phyloP scores from a whole-genome alignment of 64 coral and sea anemone genomes.

The Hydrozoanthus tunicans region DNA sequence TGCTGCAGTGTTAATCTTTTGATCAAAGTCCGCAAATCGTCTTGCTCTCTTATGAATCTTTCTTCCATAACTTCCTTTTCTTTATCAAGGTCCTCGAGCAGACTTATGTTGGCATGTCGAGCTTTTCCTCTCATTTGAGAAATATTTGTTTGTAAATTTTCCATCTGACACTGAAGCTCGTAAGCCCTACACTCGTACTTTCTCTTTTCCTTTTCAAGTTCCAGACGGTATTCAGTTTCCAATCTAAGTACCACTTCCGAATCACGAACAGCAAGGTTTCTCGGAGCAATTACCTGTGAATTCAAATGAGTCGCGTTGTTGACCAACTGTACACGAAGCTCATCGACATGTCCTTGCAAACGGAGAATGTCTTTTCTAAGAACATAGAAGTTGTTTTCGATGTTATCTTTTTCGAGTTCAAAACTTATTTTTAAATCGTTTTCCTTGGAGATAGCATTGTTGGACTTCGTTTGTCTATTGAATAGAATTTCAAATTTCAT shows the following conservation, averaged over 20 bases:
- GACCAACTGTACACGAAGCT: conserved; percentile 74
- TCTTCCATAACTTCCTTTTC: conserved; percentile 78
- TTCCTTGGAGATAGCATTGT: conserved; percentile 52
- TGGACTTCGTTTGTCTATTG: conserved; percentile 54
- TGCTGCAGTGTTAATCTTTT: conserved; percentile 17
- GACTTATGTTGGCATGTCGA: conserved; percentile 61
- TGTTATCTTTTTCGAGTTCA: conserved; percentile 79
- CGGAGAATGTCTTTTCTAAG: conserved; percentile 72
- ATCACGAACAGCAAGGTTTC: conserved; percentile 7
- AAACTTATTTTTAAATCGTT: conserved; percentile 64
- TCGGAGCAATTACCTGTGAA: neutral
- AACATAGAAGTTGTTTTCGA: conserved; percentile 73
- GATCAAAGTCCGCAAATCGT: conserved; percentile 64
- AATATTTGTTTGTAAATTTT: conserved; percentile 64
- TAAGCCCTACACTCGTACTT: conserved; percentile 48
- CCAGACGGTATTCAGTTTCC: conserved; percentile 72
- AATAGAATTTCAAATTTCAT: conserved; percentile 58
- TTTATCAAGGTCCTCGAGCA: conserved; percentile 71
- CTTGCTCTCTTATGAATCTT: conserved; percentile 67
- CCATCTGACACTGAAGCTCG: conserved; percentile 59
- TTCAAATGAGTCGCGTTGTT: conserved; percentile 25
- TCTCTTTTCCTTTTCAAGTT: conserved; percentile 74
- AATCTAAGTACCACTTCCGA: conserved; percentile 55
- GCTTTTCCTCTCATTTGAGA: conserved; percentile 62
- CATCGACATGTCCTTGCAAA: conserved; percentile 62